phyloP scores from a whole-genome alignment of 2,797 vertebrate species.

The Argentina silus region DNA sequence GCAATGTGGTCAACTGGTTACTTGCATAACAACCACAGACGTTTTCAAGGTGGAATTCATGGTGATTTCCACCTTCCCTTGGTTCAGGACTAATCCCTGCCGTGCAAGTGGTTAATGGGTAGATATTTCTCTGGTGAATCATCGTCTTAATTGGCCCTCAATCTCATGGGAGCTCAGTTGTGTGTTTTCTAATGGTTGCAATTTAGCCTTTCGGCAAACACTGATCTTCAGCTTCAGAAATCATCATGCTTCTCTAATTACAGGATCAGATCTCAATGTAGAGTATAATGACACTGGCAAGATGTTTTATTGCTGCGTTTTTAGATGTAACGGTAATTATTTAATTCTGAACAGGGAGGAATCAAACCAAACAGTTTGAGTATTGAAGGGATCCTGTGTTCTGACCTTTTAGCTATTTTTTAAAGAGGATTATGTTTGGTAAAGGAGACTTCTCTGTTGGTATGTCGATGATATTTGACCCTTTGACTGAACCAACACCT shows the following conservation, averaged over 20 bases:
- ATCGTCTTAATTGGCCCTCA: slow-evolving; percentile 5
- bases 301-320: slow-evolving; percentile 11
- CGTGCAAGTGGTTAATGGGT: slow-evolving; percentile 9
- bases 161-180: slow-evolving; percentile 12
- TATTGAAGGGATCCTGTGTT: not conserved
- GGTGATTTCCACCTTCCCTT: not conserved
- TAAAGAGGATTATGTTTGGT: not conserved
- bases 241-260: not conserved
- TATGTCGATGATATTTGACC: slow-evolving; percentile 9
- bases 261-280: not conserved
- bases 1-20: not conserved
- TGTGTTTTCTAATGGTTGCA: slow-evolving; percentile 6
- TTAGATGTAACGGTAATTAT: not conserved
- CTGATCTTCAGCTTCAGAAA: slow-evolving; percentile 1
- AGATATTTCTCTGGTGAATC: slow-evolving; percentile 35
- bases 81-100: slow-evolving; percentile 12
- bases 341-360: not conserved
- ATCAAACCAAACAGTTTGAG: slow-evolving; percentile 3
- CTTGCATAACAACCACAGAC: slow-evolving; percentile 7
- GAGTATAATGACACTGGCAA: slow-evolving; percentile 22
- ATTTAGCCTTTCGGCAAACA: not conserved
- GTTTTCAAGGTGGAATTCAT: slow-evolving; percentile 4
- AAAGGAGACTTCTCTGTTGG: not conserved
- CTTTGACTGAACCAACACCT: not conserved
- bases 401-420: not conserved